Base-by-base conservation (phyloP, 2,113 vertebrate species). In the Heterochromis multidens region DNA sequence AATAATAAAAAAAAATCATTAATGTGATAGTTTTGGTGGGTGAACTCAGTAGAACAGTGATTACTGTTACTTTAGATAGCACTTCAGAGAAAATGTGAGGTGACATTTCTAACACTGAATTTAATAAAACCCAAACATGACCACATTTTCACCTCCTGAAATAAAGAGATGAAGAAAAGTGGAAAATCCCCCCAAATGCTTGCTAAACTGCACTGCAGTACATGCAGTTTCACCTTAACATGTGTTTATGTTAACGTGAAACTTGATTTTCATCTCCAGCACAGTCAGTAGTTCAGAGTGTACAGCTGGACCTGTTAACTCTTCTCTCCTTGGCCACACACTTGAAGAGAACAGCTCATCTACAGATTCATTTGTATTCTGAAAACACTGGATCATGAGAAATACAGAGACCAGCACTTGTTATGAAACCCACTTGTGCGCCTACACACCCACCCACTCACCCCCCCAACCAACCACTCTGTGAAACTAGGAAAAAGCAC, bases 391-490 rank as follows among this genome's bases (percentile, higher is more conserved):
- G 11, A 33, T 21, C 2, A 6, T 58, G 74, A 81, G 21, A 87
- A 62, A 79, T 12, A 37, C 3, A 37, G 19, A 31, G 3, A 37
- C 8, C 9, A 33, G 56, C 77, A 62, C 61, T 37, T 70, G 19
- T 87, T 63, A 77, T 80, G 81, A 89, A 83, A 84, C 58, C 77
- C 72, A 79, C 78, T 85, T 33, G 19, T 49, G n/a, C 14, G 31
- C 54, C 57, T 56, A 86, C 77, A 43, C 80, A 52, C 43, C 52
- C 19, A 37, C 54, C n/a, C 56, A 63, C 79, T 79, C 35, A 52
- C 14, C 59, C 25, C 5, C 46, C 72, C 37, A 76, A 29, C 52
- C 43, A 67, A 33, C 29, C 31, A 46, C 83, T 54, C 37, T 12
- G 54, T 21, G 58, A 85, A 83, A 85, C 60, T 23, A 23, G 82